Evolutionary conservation across 2,113 vertebrate genomes (phyloP).

Genomic region (Sterrhoptilus dennistouni): DNA sequence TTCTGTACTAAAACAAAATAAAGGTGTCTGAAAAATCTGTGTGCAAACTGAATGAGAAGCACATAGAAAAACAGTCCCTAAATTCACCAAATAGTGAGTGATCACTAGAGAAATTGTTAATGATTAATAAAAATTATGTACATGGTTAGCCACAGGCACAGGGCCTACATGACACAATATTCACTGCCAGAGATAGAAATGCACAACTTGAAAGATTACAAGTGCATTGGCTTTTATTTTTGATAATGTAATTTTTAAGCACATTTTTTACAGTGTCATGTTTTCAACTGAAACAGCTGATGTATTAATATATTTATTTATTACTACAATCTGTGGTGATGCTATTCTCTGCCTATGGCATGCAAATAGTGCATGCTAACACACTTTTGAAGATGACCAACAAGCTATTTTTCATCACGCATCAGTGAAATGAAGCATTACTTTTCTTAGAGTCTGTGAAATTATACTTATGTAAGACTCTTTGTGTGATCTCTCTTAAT

Average conservation of each 20-base stretch:
- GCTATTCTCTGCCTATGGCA: neutral
- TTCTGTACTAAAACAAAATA: neutral
- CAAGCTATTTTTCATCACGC: neutral
- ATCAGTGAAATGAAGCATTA: neutral
- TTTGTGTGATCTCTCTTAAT: neutral
- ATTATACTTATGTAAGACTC: neutral
- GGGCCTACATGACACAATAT: neutral
- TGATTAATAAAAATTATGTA: neutral
- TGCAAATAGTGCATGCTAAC: neutral
- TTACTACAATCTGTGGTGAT: neutral
- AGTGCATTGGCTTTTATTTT: neutral
- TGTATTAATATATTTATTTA: neutral
- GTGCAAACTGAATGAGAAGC: neutral
- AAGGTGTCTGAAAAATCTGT: neutral
- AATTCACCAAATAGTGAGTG: neutral
- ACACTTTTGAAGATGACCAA: neutral
- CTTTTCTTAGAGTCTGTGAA: neutral
- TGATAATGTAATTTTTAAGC: neutral
- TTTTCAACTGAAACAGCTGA: neutral
- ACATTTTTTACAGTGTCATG: accelerated
- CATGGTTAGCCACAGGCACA: neutral
- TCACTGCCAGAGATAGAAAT: neutral
- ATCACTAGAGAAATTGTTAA: neutral
- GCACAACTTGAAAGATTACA: accelerated
- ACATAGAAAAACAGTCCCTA: neutral